Evolutionary conservation across 1,140 invertebrate species (phyloP), one percentile per base, ranked within the genome.

Genomic region (Drosophila athabasca): DNA sequence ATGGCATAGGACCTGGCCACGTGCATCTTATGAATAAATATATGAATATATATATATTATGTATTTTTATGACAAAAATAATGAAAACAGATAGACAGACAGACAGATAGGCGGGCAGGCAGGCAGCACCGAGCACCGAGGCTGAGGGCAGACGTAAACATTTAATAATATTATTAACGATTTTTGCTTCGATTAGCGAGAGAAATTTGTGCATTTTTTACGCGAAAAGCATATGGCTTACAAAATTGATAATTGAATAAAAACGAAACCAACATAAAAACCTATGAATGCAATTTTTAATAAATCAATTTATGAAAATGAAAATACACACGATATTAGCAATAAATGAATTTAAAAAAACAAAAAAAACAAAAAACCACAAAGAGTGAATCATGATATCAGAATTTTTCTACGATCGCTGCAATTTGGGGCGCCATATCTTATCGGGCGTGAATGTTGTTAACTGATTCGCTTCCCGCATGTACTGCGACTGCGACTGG

Each of bases 111-210:
- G 35, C 15, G 52, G 41, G 35, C 50, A 48, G 44, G 45, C 68
- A 75, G 68, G 70, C 64, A 83, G 79, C 66, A 69, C 44, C 51
- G 5, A 31, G 29, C 29, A 31, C 29, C 6, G 7, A 39, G 11
- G 35, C 35, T 13, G 35, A 13, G 11, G 35, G 35, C 35, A 58
- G 64, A 64, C 24, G 51, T 43, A 82, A 81, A 82, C 79, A 82
- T 76, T 83, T 83, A 82, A 80, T 60, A 76, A 71, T 73, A 82
- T 68, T 67, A 88, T 85, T 76, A 88, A 79, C 62, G 71, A 79
- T 83, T 88, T 88, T 88, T 83, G 79, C 84, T 88, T 88, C 84
- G 76, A 88, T 83, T 88, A 88, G 83, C 77, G 78, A 83, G 64
- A 76, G 66, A 76, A 39, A 62, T 69, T 88, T 88, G 79, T 83